Evolutionary conservation across 2,797 vertebrate genomes (phyloP).

Genomic region (Neoniphon sammara): DNA sequence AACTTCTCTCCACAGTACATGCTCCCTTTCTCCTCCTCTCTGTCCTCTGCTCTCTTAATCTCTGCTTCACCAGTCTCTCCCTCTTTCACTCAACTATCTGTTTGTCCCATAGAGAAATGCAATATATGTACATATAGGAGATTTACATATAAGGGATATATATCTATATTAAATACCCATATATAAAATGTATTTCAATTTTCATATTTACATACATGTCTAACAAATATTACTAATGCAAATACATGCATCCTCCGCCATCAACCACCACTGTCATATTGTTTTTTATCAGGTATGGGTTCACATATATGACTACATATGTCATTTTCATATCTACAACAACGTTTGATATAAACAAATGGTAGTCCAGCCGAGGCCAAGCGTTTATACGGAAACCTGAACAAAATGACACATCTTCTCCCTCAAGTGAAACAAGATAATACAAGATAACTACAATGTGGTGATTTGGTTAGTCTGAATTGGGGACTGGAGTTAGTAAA

Average conservation of each 20-base stretch:
- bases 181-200: too few species aligned
- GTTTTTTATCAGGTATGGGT: too few species aligned
- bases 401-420: not conserved
- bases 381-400: not conserved
- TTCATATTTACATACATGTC: too few species aligned
- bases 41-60: constrained; percentile 13
- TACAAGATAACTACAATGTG: not conserved
- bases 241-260: too few species aligned
- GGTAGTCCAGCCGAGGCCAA: not conserved
- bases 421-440: not conserved
- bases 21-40: constrained; percentile 34
- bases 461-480: constrained; percentile 1
- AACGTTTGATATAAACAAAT: too few species aligned
- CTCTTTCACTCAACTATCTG: constrained; percentile 13
- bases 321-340: too few species aligned
- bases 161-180: too few species aligned
- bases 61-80: not conserved
- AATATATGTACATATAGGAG: too few species aligned
- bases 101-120: not conserved
- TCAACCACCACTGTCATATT: too few species aligned
- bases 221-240: too few species aligned
- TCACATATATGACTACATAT: too few species aligned
- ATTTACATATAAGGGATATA: too few species aligned
- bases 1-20: constrained; percentile 22
- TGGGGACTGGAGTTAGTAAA: not conserved